These are phyloP conservation scores for Reinhardtius hippoglossoides DNA, from an alignment of 2,113 vertebrate genomes.

Conservation along the genomic window DNA sequence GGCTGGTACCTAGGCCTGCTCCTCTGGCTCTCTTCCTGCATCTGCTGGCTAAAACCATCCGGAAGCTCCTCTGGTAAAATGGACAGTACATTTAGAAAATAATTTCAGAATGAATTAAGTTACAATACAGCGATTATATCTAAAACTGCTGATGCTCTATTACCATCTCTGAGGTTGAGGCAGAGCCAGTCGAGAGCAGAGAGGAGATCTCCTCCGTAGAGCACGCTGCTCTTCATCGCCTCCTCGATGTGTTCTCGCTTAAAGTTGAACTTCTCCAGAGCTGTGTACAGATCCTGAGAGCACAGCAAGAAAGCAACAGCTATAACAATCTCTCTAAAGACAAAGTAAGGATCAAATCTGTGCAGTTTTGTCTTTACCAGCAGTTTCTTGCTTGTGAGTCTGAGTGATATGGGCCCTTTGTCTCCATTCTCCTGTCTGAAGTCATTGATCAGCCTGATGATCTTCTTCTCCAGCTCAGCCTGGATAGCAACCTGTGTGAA, in stretches of 20 bases:
- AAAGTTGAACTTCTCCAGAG: conserved; percentile 92
- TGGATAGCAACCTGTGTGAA: conserved; percentile 89
- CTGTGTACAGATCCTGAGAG: conserved; percentile 92
- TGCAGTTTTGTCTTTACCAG: conserved; percentile 82
- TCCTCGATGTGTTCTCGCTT: conserved; percentile 96
- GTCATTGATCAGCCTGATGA: conserved; percentile 93
- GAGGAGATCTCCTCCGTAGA: conserved; percentile 95
- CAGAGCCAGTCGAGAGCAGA: conserved; percentile 99
- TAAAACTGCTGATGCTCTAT: background rate
- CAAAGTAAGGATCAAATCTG: background rate
- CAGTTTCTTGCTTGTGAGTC: conserved; percentile 94
- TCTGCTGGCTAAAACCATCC: conserved; percentile 95
- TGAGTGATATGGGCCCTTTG: conserved; percentile 90
- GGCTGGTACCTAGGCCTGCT: conserved; percentile 87
- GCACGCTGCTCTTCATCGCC: conserved; percentile 95
- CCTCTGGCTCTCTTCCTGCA: conserved; percentile 91
- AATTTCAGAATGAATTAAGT: background rate
- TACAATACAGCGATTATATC: background rate
- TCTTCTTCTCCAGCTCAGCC: conserved; percentile 90
- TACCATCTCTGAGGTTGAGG: conserved; percentile 95
- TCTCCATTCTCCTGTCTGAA: conserved; percentile 89
- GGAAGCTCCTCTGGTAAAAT: conserved; percentile 88
- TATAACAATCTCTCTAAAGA: background rate
- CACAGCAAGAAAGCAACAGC: background rate
- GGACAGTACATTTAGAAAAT: background rate